Evolutionary conservation across 2,888 invertebrate genomes (phyloP).

Genomic region (Rhorus exstirpatorius): DNA sequence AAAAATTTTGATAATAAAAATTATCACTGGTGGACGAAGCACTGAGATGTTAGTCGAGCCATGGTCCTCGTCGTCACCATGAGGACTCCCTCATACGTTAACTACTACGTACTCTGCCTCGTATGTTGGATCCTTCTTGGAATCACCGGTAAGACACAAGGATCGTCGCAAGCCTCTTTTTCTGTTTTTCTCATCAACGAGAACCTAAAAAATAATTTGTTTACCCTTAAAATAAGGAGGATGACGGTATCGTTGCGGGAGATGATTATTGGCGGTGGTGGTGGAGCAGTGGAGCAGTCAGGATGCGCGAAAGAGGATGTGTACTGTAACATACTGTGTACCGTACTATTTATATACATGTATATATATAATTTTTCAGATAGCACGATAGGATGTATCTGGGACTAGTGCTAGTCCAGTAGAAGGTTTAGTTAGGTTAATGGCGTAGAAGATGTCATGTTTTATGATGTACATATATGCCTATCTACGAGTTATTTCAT

Average conservation of each 20-base stretch:
- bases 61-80: constrained; percentile 82
- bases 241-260: constrained; percentile 27
- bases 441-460: constrained; percentile 16
- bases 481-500: neutral
- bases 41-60: constrained; percentile 75
- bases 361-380: neutral
- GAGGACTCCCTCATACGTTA: constrained; percentile 85
- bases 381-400: constrained; percentile 33
- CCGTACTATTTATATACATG: neutral
- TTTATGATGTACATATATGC: no score
- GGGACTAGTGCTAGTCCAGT: constrained; percentile 13
- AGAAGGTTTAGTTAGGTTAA: constrained; percentile 22
- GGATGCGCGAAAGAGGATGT: constrained; percentile 48
- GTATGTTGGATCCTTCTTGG: constrained; percentile 85
- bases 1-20: constrained; percentile 28
- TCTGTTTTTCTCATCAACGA: neutral
- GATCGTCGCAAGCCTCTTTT: neutral
- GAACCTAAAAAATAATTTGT: neutral
- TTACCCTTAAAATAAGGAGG: no score
- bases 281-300: constrained; percentile 41
- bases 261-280: constrained; percentile 13
- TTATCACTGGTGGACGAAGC: constrained; percentile 68
- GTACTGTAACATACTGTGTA: constrained; percentile 10
- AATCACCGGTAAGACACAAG: constrained; percentile 84
- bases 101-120: constrained; percentile 85